Base-by-base conservation (phyloP, 2,113 vertebrate species). In the Cathartes aura region DNA sequence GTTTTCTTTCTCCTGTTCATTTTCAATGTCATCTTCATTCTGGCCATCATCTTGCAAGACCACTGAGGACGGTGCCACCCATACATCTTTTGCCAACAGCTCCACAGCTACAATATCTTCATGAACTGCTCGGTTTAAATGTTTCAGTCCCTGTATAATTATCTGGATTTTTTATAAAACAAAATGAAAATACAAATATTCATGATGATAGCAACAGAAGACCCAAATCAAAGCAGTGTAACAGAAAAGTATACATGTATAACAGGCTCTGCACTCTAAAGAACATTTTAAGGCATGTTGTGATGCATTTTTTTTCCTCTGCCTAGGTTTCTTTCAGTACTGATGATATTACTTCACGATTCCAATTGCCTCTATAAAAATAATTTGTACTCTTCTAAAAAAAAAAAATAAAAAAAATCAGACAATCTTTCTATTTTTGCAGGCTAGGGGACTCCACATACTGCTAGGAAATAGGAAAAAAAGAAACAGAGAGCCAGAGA, bases 31-130 rank as follows among this genome's bases (percentile, higher is more conserved):
- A 30, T 98, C 98, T 48, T 99, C 99, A 94, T 98, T 99, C 74
- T 98, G 98, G 32, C 93, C 99, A 82, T 99, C 99, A n/a, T 99
- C 99, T 29, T 99, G 99, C 36, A 99, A 98, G 58, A 99, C 98
- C 47, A 99, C 98, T 26, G 99, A 99, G 11, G 99, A 99, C 0
- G 99, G 99, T 10, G 99, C 98, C 60, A 98, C 98, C 99, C 99
- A 99, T 53, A 98, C 98, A 90, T 98, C 97, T 87, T 92, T 98
- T 8, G 99, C 96, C 82, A 99, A 93, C 75, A 99, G 96, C 86
- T 99, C 98, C 91, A 99, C 98, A 1, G 99, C 99, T 53, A 99
- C 99, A 75, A 99, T 95, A 82, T 99, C 99, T 97, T 99, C 99
- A 95, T 99, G 98, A 84, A 99, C 96, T 6, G 99, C 99, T 97